phyloP scores from a whole-genome alignment of 2,888 invertebrate genomes.

The Patella caerulea region DNA sequence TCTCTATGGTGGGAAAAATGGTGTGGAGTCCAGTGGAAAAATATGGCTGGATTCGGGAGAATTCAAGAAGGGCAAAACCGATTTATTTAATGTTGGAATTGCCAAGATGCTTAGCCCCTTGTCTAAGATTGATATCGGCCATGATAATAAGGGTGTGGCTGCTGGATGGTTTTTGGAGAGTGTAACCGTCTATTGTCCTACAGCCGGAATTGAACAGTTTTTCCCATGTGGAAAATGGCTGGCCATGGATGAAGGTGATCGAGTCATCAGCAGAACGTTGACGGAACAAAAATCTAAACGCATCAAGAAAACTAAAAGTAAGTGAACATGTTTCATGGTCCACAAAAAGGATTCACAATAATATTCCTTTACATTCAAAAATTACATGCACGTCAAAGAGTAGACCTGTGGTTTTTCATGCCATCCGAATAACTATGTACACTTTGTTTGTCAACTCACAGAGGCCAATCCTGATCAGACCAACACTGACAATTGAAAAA shows the following conservation, averaged over 20 bases:
- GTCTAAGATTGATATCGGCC: slow-evolving; percentile 67
- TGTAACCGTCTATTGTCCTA: slow-evolving; percentile 69
- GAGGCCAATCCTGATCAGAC: too few species aligned
- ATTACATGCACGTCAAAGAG: background rate
- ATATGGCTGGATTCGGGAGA: slow-evolving; percentile 68
- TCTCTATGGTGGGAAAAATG: slow-evolving; percentile 60
- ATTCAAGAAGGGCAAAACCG: slow-evolving; percentile 66
- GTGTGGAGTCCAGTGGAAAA: slow-evolving; percentile 65
- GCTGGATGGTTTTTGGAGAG: slow-evolving; percentile 69
- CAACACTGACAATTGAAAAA: too few species aligned
- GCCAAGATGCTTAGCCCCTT: slow-evolving; percentile 65
- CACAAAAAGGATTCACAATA: background rate
- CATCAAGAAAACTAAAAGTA: slow-evolving; percentile 64
- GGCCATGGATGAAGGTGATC: slow-evolving; percentile 67
- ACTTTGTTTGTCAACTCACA: too few species aligned
- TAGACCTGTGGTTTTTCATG: too few species aligned
- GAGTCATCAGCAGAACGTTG: slow-evolving; percentile 66
- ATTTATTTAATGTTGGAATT: slow-evolving; percentile 68
- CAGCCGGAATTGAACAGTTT: slow-evolving; percentile 68
- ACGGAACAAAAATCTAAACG: slow-evolving; percentile 64
- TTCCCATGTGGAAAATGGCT: slow-evolving; percentile 70
- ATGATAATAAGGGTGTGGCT: slow-evolving; percentile 68
- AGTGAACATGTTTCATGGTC: slow-evolving; percentile 32
- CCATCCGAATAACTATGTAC: too few species aligned
- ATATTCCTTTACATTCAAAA: background rate